Base-by-base conservation (phyloP, 2,113 vertebrate species). In the Anhinga rufa region DNA sequence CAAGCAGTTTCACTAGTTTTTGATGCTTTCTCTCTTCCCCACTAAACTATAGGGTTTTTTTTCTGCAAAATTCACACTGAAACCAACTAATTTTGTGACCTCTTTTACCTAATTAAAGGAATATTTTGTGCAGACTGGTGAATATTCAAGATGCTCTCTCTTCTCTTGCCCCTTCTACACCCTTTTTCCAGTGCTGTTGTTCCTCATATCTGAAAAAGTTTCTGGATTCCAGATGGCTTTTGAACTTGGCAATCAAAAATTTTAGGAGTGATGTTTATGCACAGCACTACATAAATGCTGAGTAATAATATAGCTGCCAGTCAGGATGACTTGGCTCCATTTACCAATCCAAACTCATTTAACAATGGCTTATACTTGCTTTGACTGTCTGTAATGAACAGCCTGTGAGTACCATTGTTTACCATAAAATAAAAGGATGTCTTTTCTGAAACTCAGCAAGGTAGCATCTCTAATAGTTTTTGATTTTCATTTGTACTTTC, bases 301-400 rank as follows among this genome's bases (percentile, higher is more conserved):
- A 89, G 18, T 78, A 91, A 86, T 95, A 91, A 75, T 78, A 78
- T 28, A 95, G n/a, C 64, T 95, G 72, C 55, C 83, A 86, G 46
- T 91, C 77, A 91, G 88, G 55, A 92, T 93, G 57, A 91, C 77
- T 90, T 91, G 71, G 38, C 68, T 86, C 36, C n/a, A 71, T 92
- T 92, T 64, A 71, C 13, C 58, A 86, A 22, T 42, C 20, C 76
- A 38, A 86, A 86, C 36, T 86, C 54, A 28, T 72, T 68, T 77
- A 77, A 54, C 28, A 70, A 10, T 90, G 58, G 49, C 32, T 70
- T 83, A 32, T 24, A 46, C 62, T 86, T 93, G 16, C 80, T 86
- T 90, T 93, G 54, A 36, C 71, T 90, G 66, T 16, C 82, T 92
- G 34, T 80, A 90, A 72, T 57, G 54, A 92, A 52, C 72, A 80